Evolutionary conservation across 2,113 vertebrate genomes (phyloP).

Genomic region (Coracopsis vasa): DNA sequence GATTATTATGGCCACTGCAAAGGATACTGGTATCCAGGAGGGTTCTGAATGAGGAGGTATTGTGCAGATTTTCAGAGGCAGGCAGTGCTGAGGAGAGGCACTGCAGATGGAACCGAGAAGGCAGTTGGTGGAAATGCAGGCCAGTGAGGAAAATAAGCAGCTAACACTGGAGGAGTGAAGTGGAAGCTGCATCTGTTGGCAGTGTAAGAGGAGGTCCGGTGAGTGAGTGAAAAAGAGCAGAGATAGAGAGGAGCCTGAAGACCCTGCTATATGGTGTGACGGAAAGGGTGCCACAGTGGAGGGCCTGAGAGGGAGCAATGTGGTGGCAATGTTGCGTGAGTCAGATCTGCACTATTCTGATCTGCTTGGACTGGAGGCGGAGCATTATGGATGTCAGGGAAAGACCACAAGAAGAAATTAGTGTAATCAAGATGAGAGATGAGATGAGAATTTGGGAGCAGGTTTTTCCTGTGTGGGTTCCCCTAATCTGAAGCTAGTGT

Average conservation of each 20-base stretch:
- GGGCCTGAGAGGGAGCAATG: background rate
- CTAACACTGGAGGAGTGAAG: background rate
- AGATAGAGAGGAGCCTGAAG: background rate
- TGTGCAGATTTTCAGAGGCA: background rate
- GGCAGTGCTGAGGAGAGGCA: background rate
- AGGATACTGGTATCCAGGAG: background rate
- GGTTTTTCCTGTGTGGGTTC: constrained; percentile 26
- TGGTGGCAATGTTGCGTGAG: background rate
- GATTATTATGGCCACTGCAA: background rate
- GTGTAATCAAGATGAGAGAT: background rate
- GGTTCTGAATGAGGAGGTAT: background rate
- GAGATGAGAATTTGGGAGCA: constrained; percentile 7
- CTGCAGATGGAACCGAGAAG: background rate
- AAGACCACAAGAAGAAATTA: constrained; percentile 14
- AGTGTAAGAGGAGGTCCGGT: background rate
- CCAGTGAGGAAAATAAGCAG: background rate
- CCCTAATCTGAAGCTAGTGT: background rate
- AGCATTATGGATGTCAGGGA: background rate
- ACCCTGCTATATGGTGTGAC: background rate
- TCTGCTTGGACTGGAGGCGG: background rate
- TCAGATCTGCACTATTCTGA: background rate
- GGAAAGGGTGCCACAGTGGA: background rate
- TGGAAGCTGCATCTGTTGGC: background rate
- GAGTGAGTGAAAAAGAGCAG: background rate
- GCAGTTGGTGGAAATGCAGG: background rate